phyloP scores from a whole-genome alignment of 2,113 vertebrate genomes.

The Phalacrocorax aristotelis region DNA sequence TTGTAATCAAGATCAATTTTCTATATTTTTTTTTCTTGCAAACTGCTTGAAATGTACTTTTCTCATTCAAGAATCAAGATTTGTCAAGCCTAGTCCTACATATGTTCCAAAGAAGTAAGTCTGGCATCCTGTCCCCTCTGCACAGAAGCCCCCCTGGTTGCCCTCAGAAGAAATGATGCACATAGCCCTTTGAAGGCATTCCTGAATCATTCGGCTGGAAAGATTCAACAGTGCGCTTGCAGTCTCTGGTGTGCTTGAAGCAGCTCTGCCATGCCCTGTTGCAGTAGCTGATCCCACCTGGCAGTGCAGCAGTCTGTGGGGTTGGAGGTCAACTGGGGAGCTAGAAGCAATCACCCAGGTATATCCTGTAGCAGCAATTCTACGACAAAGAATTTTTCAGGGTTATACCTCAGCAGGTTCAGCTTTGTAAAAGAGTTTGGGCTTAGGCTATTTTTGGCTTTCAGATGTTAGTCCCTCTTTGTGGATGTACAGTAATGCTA shows the following conservation, averaged over 20 bases:
- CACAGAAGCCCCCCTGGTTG: neutral
- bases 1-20: neutral
- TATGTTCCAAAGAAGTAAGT: neutral
- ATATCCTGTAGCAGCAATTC: neutral
- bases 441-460: neutral
- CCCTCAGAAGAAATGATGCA: neutral
- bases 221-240: neutral
- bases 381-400: neutral
- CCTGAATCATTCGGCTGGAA: neutral
- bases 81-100: neutral
- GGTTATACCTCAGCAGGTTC: neutral
- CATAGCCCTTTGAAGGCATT: neutral
- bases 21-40: neutral
- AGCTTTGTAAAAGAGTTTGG: neutral
- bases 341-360: neutral
- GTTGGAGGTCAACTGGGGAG: neutral
- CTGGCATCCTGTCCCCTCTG: neutral
- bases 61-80: neutral
- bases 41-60: neutral
- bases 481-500: neutral
- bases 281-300: neutral
- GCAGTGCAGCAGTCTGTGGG: rapidly evolving
- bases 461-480: neutral
- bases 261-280: neutral
- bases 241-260: neutral